Evolutionary conservation across 2,113 vertebrate species (phyloP).

Genomic region (Caloenas nicobarica): DNA sequence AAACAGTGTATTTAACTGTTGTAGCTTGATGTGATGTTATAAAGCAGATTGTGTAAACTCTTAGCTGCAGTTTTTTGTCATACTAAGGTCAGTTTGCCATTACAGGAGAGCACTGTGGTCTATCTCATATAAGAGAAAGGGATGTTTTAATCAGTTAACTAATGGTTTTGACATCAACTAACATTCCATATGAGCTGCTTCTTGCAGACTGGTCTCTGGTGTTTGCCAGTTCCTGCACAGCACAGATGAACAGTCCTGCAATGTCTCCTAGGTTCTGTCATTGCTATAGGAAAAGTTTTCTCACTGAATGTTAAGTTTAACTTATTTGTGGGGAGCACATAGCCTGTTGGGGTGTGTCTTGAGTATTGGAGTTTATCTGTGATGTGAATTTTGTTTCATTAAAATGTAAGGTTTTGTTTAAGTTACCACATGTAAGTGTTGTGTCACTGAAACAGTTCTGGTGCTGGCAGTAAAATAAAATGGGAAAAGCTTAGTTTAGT

Average conservation of each 20-base stretch:
- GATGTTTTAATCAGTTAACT: background rate
- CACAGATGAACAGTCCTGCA: background rate
- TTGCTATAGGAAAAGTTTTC: background rate
- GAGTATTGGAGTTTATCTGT: background rate
- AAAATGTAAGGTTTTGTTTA: background rate
- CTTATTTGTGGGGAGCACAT: background rate
- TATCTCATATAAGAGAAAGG: background rate
- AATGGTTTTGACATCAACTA: background rate
- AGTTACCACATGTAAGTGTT: background rate
- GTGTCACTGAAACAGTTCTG: conserved; percentile 20
- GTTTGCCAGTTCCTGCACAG: background rate
- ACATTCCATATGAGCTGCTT: background rate
- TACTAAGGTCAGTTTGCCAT: background rate
- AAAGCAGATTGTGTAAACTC: background rate
- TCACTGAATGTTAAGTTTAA: background rate
- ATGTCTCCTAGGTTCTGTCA: background rate
- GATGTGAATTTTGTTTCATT: background rate
- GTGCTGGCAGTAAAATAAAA: conserved; percentile 4
- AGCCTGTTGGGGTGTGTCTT: background rate
- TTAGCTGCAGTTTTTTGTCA: background rate
- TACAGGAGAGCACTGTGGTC: background rate
- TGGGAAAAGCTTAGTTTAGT: background rate
- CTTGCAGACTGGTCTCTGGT: background rate
- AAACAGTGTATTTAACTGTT: background rate
- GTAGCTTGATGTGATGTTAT: background rate